Evolutionary conservation across 1,140 invertebrate species (phyloP), one percentile per base, ranked within the genome.

Genomic region (Drosophila triauraria): DNA sequence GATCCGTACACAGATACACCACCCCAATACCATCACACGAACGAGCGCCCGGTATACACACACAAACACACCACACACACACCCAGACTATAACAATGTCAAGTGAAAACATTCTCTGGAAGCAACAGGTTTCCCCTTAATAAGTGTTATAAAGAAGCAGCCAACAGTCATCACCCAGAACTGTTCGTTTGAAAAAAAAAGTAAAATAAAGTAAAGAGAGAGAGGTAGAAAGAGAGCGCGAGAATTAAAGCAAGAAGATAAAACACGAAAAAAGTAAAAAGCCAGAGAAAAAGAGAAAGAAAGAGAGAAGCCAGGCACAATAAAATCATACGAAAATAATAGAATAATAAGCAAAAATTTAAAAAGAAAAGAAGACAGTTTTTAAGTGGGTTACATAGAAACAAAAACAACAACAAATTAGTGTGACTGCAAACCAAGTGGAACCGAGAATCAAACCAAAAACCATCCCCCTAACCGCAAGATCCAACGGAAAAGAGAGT

Each of bases 21-120:
- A 70, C 58, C 62, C 57, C 17, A 62, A 78, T 50, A 74, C 61
- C 48, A 32, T 40, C 35, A 65, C 23, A 78, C 46, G 44, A 72
- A 71, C 43, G 67, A 71, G 46, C 68, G 67, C 67, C 67, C 69
- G 69, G 67, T 68, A 27, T 20, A 58, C 69, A 35, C 53, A 71
- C n/a, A 72, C 65, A 46, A 53, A 5, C 53, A 38, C 44, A 59
- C 35, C 23, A 57, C 38, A 71, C 38, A 70, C 60, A 32, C 47
- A 74, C 53, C 15, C 63, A 75, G 63, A 56, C 83, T 76, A 44
- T 83, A 87, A 85, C 86, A 91, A 91, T 90, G 86, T 90, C 85
- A 90, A 90, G 85, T 90, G 85, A 90, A 90, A 90, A 90, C 85
- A 85, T 90, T 91, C 85, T 90, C 82, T 86, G 86, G 85, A 90